Conservation (phyloP, 2,888 invertebrate species). For the Phania funesta region DNA sequence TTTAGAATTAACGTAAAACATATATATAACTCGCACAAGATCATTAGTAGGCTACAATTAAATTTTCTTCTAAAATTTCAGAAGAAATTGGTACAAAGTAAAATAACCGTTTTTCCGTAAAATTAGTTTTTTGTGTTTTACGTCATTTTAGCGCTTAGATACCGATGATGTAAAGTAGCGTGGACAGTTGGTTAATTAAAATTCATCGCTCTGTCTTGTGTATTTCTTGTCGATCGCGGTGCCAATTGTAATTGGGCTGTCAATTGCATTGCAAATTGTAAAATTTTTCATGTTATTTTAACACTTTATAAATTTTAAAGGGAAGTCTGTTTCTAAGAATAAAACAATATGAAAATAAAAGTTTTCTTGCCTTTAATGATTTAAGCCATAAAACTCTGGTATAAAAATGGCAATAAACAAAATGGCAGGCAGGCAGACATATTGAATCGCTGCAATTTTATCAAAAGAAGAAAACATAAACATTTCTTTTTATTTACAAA, state of each 20-base stretch:
- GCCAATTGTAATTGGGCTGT: not conserved
- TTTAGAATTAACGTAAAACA: no score
- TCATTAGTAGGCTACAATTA: no score
- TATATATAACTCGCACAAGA: no score
- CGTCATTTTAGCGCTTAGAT: no score
- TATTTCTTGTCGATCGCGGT: no score
- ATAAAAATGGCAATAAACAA: constrained; percentile 23
- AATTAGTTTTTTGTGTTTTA: no score
- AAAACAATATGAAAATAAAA: constrained; percentile 11
- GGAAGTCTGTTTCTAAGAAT: not conserved
- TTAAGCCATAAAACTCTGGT: constrained; percentile 19
- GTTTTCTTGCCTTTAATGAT: constrained; percentile 5
- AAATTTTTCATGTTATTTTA: constrained; percentile 7
- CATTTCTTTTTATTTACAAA: constrained; percentile 12
- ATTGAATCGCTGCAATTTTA: not conserved
- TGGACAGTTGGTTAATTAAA: no score
- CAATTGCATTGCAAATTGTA: not conserved
- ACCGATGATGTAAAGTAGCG: no score
- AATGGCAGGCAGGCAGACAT: not conserved
- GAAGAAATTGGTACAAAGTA: no score
- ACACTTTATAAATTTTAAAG: constrained; percentile 7
- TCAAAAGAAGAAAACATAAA: constrained; percentile 23
- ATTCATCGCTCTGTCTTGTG: no score
- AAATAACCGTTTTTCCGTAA: no score
- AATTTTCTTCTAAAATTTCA: no score